phyloP scores from a whole-genome alignment of 2,888 invertebrate genomes.

The Hipparchia sbordonii region DNA sequence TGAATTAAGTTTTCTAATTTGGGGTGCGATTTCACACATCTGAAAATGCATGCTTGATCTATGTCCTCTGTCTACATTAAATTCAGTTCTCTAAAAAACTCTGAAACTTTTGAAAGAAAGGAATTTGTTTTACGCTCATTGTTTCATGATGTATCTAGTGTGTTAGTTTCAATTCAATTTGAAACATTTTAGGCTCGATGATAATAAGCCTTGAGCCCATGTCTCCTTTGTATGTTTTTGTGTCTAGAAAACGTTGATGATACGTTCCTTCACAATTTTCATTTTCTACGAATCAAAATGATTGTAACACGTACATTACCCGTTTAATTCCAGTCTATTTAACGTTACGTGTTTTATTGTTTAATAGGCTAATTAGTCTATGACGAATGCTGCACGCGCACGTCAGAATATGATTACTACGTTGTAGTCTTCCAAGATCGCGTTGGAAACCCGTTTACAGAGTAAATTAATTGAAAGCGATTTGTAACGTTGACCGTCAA shows the following conservation, averaged over 20 bases:
- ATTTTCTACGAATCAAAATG: conserved; percentile 31
- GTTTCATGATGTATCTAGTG: too few species aligned
- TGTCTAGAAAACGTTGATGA: not conserved
- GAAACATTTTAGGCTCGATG: too few species aligned
- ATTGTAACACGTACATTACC: conserved; percentile 31
- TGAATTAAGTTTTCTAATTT: too few species aligned
- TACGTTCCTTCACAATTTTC: not conserved
- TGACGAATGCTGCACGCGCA: conserved; percentile 27
- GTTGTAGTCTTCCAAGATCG: conserved; percentile 54
- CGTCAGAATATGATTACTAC: conserved; percentile 28
- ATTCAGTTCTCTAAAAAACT: too few species aligned
- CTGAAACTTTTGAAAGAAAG: too few species aligned
- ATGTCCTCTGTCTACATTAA: too few species aligned
- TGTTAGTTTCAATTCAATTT: too few species aligned
- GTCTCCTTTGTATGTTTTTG: too few species aligned
- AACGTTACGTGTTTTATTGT: conserved; percentile 30
- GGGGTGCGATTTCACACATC: too few species aligned
- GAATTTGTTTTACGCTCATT: too few species aligned
- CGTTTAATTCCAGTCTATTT: conserved; percentile 19
- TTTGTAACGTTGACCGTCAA: not conserved
- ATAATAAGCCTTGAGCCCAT: too few species aligned
- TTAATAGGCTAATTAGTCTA: conserved; percentile 35
- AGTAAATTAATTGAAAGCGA: conserved; percentile 15
- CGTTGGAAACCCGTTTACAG: conserved; percentile 34
- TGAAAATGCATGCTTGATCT: too few species aligned